These are phyloP conservation scores for Pangasianodon hypophthalmus DNA, from an alignment of 2,113 vertebrate genomes.

Conservation along the genomic window DNA sequence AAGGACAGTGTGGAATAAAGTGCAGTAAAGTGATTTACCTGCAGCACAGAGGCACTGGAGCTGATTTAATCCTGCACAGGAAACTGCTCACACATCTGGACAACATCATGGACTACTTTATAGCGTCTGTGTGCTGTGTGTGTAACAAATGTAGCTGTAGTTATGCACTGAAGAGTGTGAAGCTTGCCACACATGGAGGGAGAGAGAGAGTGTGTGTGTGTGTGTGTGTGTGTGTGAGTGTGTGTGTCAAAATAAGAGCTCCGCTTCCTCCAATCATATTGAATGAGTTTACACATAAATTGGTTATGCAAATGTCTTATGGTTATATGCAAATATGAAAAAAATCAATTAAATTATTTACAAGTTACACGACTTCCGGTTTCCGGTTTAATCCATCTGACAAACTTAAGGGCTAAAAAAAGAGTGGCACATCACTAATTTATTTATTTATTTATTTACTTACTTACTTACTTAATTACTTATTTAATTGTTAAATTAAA, in stretches of 20 bases:
- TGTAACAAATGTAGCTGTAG: neutral
- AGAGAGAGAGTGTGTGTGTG: neutral
- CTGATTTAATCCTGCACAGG: neutral
- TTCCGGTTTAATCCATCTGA: neutral
- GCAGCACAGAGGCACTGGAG: neutral
- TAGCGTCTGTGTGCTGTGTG: neutral
- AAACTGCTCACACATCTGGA: neutral
- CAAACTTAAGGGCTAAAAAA: neutral
- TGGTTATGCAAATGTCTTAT: neutral
- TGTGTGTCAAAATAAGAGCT: conserved; percentile 12
- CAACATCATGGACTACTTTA: neutral
- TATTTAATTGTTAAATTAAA: neutral
- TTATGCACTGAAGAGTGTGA: neutral
- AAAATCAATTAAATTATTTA: neutral
- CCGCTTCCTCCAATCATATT: too few relatives aligned
- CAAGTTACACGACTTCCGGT: neutral
- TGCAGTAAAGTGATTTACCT: neutral
- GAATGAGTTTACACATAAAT: neutral
- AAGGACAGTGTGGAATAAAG: neutral
- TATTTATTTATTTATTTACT: neutral
- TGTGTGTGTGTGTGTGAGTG: neutral
- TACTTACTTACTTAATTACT: neutral
- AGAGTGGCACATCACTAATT: neutral
- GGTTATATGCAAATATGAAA: neutral
- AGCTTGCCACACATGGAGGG: neutral